Percentiles rank a stretch among this genome's conserved stretches.
Evolutionary conservation across 2,113 vertebrate genomes (phyloP).

Genomic region (Heterocephalus glaber): DNA sequence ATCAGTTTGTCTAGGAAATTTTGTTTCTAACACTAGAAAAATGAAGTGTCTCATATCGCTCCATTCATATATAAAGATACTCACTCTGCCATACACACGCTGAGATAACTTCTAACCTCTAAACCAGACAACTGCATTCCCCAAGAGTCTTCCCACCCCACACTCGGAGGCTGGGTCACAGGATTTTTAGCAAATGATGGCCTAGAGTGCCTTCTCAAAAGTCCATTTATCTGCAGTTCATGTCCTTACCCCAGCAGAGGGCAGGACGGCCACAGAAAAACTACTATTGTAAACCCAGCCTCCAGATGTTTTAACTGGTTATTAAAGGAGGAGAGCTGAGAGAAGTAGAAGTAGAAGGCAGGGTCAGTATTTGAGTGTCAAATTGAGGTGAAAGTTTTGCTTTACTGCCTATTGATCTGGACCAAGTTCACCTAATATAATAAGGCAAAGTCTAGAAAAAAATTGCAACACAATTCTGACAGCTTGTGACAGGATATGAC

Average conservation of each 20-base stretch:
- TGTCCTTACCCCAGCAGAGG: constrained; percentile 70
- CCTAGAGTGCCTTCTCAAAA: neutral
- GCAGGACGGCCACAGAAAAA: constrained; percentile 63
- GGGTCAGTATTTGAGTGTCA: neutral
- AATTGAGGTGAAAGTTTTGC: neutral
- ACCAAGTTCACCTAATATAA: neutral
- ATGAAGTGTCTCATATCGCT: neutral
- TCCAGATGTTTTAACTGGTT: neutral
- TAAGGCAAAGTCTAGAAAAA: constrained; percentile 40
- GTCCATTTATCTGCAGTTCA: neutral
- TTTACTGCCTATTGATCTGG: neutral
- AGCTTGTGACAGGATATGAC: neutral
- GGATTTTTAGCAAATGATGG: neutral
- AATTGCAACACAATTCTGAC: neutral
- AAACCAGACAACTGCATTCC: neutral
- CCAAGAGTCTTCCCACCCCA: neutral
- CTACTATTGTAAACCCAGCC: neutral
- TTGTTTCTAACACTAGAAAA: constrained; percentile 47
- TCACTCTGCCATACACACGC: neutral
- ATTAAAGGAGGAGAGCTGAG: neutral
- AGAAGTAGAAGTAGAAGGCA: neutral
- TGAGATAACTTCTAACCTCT: constrained; percentile 4
- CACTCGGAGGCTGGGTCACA: neutral
- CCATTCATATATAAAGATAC: constrained; percentile 5
- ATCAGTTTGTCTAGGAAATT: neutral